Conservation (phyloP, 2,888 invertebrate species). For the Plagiodera versicolora region DNA sequence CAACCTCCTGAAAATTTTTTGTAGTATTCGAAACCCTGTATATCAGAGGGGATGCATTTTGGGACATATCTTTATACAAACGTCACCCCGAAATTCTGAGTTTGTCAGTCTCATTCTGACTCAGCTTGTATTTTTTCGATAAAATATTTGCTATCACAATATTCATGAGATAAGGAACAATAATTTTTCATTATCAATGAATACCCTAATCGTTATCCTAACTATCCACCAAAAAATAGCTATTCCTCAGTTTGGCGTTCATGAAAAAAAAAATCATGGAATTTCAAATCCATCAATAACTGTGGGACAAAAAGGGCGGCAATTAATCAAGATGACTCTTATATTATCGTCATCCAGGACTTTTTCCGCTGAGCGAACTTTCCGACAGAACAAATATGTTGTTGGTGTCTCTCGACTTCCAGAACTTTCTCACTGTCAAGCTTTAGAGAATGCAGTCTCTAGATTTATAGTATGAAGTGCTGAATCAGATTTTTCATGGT, state of each 20-base stretch:
- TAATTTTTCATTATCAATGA: no score
- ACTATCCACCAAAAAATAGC: no score
- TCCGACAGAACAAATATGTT: slow-evolving; percentile 8
- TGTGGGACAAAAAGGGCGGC: not conserved
- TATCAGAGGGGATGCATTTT: no score
- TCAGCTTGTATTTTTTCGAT: no score
- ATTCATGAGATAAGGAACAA: no score
- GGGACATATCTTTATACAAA: no score
- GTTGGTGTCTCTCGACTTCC: slow-evolving; percentile 1
- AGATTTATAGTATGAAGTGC: slow-evolving; percentile 30
- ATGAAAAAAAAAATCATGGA: not conserved
- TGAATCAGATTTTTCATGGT: slow-evolving; percentile 22
- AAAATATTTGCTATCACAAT: no score
- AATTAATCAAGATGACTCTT: slow-evolving; percentile 3
- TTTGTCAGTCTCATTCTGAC: no score
- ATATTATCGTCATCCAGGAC: not conserved
- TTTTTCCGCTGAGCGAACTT: slow-evolving; percentile 4
- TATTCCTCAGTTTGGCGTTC: not conserved
- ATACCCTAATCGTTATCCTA: no score
- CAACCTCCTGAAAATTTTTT: no score
- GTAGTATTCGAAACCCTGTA: no score
- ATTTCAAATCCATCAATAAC: not conserved
- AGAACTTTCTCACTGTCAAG: slow-evolving; percentile 28
- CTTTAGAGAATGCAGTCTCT: slow-evolving; percentile 15
- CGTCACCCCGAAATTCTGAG: no score